Percentiles rank a stretch among this genome's conserved stretches.
phyloP scores from a whole-genome alignment of 2,113 vertebrate genomes.

The Vidua macroura region DNA sequence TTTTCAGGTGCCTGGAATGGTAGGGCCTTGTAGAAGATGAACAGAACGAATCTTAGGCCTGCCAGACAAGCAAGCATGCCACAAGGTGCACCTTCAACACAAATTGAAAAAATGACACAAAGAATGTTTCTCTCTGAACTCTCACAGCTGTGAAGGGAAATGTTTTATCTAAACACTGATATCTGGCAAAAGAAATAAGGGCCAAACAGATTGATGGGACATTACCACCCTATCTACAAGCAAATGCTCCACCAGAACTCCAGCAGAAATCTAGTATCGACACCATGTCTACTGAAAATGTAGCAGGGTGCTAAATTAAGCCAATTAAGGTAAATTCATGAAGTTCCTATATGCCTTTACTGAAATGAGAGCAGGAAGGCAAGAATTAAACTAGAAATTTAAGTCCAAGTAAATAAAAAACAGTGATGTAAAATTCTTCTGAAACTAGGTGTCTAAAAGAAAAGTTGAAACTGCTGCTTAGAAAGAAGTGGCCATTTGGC shows the following conservation, averaged over 20 bases:
- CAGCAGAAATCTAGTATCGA: neutral
- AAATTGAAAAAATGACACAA: neutral
- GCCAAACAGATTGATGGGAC: neutral
- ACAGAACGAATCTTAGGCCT: neutral
- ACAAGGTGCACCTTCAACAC: neutral
- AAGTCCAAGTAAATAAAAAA: neutral
- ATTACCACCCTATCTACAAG: neutral
- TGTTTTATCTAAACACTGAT: neutral
- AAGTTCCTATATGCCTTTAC: neutral
- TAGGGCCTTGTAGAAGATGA: neutral
- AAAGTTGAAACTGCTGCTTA: neutral
- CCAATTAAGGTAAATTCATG: neutral
- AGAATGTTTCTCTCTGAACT: neutral
- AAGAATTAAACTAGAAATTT: neutral
- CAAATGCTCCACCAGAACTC: neutral
- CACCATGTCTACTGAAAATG: neutral
- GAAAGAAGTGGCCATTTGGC: neutral
- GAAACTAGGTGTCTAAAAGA: neutral
- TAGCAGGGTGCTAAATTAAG: neutral
- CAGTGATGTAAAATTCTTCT: neutral
- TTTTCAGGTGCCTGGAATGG: neutral
- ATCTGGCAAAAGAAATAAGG: neutral
- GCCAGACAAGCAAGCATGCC: accelerated
- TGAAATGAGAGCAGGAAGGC: neutral
- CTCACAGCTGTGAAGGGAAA: neutral